phyloP scores from a whole-genome alignment of 2,113 vertebrate genomes.

The Lucifuga dentata region DNA sequence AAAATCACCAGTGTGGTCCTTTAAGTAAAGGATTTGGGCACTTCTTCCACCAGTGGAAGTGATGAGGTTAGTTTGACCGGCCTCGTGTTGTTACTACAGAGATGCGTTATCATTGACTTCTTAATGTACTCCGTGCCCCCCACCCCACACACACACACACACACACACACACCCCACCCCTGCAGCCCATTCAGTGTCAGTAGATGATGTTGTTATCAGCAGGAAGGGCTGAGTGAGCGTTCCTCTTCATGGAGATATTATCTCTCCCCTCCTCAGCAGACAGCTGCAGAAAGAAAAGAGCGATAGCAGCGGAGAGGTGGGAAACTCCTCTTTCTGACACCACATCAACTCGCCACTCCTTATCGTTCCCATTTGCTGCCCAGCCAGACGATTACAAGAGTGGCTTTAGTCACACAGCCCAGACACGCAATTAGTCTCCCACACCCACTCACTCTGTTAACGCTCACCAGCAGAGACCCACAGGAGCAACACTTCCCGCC shows the following conservation, averaged over 20 bases:
- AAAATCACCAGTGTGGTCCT: too few relatives aligned
- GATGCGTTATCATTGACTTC: constrained; percentile 52
- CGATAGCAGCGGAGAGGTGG: constrained; percentile 36
- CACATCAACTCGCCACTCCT: constrained; percentile 76
- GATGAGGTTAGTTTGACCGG: too few relatives aligned
- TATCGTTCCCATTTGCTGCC: constrained; percentile 85
- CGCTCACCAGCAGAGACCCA: constrained; percentile 82
- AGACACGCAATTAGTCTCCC: constrained; percentile 87
- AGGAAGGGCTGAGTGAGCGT: constrained; percentile 70
- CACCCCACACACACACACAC: too few relatives aligned
- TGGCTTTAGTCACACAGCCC: constrained; percentile 84
- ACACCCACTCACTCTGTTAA: constrained; percentile 84
- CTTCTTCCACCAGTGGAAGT: too few relatives aligned
- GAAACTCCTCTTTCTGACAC: constrained; percentile 75
- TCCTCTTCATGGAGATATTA: constrained; percentile 72
- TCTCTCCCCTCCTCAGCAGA: constrained; percentile 54
- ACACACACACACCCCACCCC: too few relatives aligned
- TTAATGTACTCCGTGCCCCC: constrained; percentile 44
- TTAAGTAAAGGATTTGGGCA: too few relatives aligned
- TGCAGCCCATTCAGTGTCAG: constrained; percentile 57
- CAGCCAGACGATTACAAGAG: constrained; percentile 83
- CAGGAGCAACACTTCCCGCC: constrained; percentile 46
- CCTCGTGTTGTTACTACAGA: constrained; percentile 35
- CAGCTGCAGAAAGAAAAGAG: constrained; percentile 61
- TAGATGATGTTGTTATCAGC: constrained; percentile 79